phyloP scores from a whole-genome alignment of 2,888 invertebrate species.

The Melanargia galathea region DNA sequence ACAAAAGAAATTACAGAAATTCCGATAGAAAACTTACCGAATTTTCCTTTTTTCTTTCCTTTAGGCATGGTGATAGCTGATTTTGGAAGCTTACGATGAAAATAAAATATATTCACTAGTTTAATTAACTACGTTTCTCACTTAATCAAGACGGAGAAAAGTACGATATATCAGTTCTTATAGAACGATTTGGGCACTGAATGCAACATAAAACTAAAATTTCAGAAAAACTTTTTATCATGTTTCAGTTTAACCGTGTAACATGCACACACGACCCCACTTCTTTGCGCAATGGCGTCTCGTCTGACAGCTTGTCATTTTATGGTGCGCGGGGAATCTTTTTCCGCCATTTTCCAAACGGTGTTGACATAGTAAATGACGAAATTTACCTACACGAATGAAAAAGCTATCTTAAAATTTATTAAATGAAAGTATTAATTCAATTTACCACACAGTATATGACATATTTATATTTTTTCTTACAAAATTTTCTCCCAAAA shows the following conservation, averaged over 20 bases:
- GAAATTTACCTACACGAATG: constrained; percentile 12
- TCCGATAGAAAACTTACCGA: constrained; percentile 76
- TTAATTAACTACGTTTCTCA: constrained; percentile 71
- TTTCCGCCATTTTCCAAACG: constrained; percentile 53
- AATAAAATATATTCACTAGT: constrained; percentile 81
- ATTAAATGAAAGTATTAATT: background rate
- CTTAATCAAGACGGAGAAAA: constrained; percentile 91
- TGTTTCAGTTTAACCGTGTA: constrained; percentile 84
- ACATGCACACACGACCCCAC: constrained; percentile 77
- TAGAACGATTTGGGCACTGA: constrained; percentile 86
- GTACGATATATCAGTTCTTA: constrained; percentile 87
- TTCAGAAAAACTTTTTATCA: constrained; percentile 89
- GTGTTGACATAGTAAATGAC: constrained; percentile 49
- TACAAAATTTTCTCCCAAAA: background rate
- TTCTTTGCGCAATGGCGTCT: constrained; percentile 70
- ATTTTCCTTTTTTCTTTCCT: constrained; percentile 89
- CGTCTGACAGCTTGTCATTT: constrained; percentile 44
- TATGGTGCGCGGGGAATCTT: constrained; percentile 41
- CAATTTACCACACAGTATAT: too few relatives aligned
- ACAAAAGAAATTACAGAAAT: background rate
- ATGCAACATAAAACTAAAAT: constrained; percentile 87
- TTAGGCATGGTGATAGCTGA: constrained; percentile 85
- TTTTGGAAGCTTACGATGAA: constrained; percentile 70
- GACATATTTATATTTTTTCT: background rate
- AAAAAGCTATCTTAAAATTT: background rate